A percentile compares a stretch with the other conserved stretches of the same genome.
Evolutionary conservation across 1,140 invertebrate species (phyloP).

Genomic region (Drosophila arizonae): DNA sequence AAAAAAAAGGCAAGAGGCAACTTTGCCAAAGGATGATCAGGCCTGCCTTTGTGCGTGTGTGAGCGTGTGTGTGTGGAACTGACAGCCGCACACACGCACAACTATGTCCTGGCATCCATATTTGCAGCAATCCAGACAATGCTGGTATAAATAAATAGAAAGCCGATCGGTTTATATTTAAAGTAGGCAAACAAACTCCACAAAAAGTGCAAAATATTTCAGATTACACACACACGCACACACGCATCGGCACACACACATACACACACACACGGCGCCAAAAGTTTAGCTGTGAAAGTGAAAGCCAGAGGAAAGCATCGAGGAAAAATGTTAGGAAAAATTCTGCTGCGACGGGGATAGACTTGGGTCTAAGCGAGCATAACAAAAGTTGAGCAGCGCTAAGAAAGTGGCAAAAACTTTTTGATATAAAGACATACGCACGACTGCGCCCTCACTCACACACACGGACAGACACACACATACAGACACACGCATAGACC

Average conservation of each 20-base stretch:
- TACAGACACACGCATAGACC: background rate
- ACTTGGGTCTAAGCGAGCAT: constrained; percentile 62
- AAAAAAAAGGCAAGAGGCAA: constrained; percentile 40
- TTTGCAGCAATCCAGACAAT: constrained; percentile 32
- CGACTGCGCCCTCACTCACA: constrained; percentile 51
- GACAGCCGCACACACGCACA: constrained; percentile 25
- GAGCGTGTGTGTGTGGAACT: constrained; percentile 34
- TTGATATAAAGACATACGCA: constrained; percentile 77
- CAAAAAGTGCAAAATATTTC: constrained; percentile 60
- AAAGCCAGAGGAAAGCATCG: constrained; percentile 48
- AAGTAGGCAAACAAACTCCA: constrained; percentile 63
- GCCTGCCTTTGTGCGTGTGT: background rate
- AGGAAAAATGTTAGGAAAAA: constrained; percentile 53
- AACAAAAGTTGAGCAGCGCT: constrained; percentile 75
- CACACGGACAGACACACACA: constrained; percentile 6
- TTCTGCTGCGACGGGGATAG: constrained; percentile 17
- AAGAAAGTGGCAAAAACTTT: constrained; percentile 78
- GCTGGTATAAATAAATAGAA: constrained; percentile 40
- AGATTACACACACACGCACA: constrained; percentile 21
- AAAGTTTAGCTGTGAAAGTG: constrained; percentile 44
- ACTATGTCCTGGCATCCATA: constrained; percentile 33
- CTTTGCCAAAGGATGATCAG: constrained; percentile 29
- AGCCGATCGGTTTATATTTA: constrained; percentile 70
- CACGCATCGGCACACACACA: background rate
- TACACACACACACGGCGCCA: constrained; percentile 6